Percentiles rank a stretch among this genome's conserved stretches.
Evolutionary conservation across 30 jellyfish, hydroid and myxozoan genomes (phyloP).

Genomic region (Rhopilema esculentum): DNA sequence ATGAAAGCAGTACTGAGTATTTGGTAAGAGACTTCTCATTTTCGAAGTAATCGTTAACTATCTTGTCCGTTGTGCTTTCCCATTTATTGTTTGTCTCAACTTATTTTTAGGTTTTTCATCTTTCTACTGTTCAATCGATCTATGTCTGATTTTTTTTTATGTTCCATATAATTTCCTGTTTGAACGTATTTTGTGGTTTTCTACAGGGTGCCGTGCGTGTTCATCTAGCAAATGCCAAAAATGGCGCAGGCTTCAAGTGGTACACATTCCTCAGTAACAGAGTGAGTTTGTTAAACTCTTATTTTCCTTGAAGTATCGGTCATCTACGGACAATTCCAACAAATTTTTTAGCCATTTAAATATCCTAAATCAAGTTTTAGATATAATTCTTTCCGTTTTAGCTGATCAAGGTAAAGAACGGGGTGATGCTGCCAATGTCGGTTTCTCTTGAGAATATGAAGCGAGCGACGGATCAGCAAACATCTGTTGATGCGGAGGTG

Average conservation of each 20-base stretch:
- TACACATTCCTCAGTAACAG: constrained; percentile 83
- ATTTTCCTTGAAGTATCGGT: too few relatives aligned
- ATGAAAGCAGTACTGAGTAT: constrained; percentile 35
- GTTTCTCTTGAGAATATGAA: constrained; percentile 61
- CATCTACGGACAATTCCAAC: too few relatives aligned
- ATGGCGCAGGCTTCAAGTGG: constrained; percentile 89
- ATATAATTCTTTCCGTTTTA: not conserved
- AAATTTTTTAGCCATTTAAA: too few relatives aligned
- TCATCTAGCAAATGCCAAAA: constrained; percentile 60
- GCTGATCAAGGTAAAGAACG: constrained; percentile 62
- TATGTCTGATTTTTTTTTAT: too few relatives aligned
- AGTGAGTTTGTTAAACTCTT: constrained; percentile 54
- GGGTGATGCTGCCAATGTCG: constrained; percentile 60
- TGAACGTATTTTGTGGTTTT: too few relatives aligned
- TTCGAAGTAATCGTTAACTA: too few relatives aligned
- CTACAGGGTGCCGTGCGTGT: constrained; percentile 67
- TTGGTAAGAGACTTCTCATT: constrained; percentile 28
- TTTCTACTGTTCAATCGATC: too few relatives aligned
- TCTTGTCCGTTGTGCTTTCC: too few relatives aligned
- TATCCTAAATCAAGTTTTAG: too few relatives aligned
- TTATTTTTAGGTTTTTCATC: too few relatives aligned
- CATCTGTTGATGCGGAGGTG: constrained; percentile 28
- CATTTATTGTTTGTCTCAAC: too few relatives aligned
- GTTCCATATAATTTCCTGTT: too few relatives aligned
- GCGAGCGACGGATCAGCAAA: constrained; percentile 26